Conservation (phyloP, 1,140 invertebrate species). For the Saccostrea cuccullata region DNA sequence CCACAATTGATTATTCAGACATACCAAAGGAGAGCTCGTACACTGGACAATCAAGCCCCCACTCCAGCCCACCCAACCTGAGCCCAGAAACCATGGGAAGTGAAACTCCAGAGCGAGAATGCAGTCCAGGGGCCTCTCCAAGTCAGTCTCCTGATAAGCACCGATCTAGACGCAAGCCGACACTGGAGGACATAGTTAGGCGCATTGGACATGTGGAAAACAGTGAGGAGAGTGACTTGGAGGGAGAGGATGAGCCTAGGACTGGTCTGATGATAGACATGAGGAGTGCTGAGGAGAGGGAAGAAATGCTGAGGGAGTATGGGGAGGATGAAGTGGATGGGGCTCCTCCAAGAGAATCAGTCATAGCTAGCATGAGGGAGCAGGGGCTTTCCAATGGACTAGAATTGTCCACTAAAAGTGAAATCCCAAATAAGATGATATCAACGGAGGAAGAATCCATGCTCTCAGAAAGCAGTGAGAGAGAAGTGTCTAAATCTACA, state of each 20-base stretch:
- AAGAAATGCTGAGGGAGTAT: constrained; percentile 38
- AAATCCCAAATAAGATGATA: neutral
- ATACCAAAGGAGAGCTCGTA: constrained; percentile 52
- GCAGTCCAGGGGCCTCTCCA: constrained; percentile 57
- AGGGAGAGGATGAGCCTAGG: constrained; percentile 61
- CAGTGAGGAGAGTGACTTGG: constrained; percentile 67
- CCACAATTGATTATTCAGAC: constrained; percentile 59
- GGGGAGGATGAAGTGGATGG: constrained; percentile 72
- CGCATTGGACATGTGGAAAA: constrained; percentile 68
- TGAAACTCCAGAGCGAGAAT: constrained; percentile 49
- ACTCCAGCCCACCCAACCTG: constrained; percentile 57
- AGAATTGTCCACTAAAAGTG: neutral
- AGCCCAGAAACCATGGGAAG: constrained; percentile 62
- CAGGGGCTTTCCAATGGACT: neutral
- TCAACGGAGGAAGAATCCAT: neutral
- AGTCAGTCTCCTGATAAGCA: constrained; percentile 61
- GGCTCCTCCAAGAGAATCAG: constrained; percentile 1
- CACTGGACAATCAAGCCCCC: constrained; percentile 41
- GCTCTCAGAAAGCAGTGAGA: constrained; percentile 14
- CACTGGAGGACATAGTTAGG: constrained; percentile 72
- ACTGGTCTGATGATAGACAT: constrained; percentile 59
- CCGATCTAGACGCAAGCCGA: constrained; percentile 69
- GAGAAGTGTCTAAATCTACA: constrained; percentile 18
- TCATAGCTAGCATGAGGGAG: constrained; percentile 1
- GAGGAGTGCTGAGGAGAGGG: constrained; percentile 50